phyloP scores from a whole-genome alignment of 35 echinoderm and acorn worm genomes.

The Ophiothrix spiculata region DNA sequence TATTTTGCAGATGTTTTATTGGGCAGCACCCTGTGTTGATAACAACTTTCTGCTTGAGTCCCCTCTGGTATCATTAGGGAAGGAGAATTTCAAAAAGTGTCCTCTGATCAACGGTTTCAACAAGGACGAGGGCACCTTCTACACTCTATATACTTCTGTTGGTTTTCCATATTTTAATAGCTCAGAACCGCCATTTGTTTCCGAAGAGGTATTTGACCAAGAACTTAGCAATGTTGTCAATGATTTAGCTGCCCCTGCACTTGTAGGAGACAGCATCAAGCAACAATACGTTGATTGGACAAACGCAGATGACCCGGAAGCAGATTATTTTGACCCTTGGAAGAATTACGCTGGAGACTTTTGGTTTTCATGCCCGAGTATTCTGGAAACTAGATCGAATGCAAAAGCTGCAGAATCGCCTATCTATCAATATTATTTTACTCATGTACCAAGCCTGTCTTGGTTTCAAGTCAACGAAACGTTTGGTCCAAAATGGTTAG shows the following conservation, averaged over 20 bases:
- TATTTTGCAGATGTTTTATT: background rate
- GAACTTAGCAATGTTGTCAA: background rate
- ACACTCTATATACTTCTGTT: background rate
- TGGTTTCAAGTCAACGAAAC: background rate
- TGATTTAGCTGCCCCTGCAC: background rate
- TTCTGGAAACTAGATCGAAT: background rate
- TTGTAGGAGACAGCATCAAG: slow-evolving; percentile 36
- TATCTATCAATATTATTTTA: background rate
- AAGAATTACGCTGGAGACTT: background rate
- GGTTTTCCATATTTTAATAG: background rate
- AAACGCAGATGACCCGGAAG: slow-evolving; percentile 38
- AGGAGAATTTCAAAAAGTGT: background rate
- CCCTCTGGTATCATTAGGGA: background rate
- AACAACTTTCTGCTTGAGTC: background rate
- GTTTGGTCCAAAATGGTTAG: slow-evolving; percentile 50
- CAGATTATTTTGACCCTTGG: slow-evolving; percentile 46
- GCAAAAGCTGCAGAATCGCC: slow-evolving; percentile 19
- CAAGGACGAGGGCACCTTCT: background rate
- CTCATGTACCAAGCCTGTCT: background rate
- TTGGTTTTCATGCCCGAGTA: background rate
- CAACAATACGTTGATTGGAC: slow-evolving; percentile 74
- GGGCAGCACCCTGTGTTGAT: background rate
- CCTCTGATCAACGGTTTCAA: background rate
- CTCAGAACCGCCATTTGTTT: background rate
- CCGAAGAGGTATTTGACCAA: background rate